Evolutionary conservation across 1,140 invertebrate genomes (phyloP).

Genomic region (Drosophila eugracilis): DNA sequence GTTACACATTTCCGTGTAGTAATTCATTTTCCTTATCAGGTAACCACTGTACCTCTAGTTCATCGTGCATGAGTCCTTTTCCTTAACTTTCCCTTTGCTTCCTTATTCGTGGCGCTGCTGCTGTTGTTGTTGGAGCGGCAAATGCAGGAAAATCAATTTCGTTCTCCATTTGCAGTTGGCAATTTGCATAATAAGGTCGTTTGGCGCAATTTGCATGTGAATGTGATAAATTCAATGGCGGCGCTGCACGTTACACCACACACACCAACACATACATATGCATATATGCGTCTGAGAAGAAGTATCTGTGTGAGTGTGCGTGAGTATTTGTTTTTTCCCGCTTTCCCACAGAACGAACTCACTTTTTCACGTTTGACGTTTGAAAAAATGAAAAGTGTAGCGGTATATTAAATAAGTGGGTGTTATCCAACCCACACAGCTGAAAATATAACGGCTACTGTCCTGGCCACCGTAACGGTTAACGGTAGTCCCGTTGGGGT

Average conservation of each 20-base stretch:
- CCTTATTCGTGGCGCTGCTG: constrained; percentile 41
- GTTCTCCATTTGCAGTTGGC: constrained; percentile 85
- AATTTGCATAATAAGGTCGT: constrained; percentile 85
- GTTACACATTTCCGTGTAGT: constrained; percentile 43
- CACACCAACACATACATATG: constrained; percentile 24
- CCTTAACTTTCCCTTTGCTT: constrained; percentile 16
- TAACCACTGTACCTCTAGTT: constrained; percentile 46
- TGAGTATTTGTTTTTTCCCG: constrained; percentile 67
- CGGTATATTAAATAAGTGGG: constrained; percentile 82
- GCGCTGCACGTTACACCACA: constrained; percentile 51
- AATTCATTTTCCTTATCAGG: constrained; percentile 43
- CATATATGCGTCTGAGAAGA: constrained; percentile 24
- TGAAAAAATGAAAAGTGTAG: constrained; percentile 76
- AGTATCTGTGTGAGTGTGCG: constrained; percentile 31
- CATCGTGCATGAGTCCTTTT: constrained; percentile 20
- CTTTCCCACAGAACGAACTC: constrained; percentile 44
- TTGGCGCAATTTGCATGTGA: constrained; percentile 85
- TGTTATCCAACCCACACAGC: constrained; percentile 30
- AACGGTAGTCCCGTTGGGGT: constrained; percentile 15
- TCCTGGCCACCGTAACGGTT: constrained; percentile 28
- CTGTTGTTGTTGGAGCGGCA: constrained; percentile 53
- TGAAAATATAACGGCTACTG: constrained; percentile 16
- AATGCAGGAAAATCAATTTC: constrained; percentile 85
- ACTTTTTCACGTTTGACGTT: constrained; percentile 75
- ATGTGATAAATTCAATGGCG: constrained; percentile 84